Base-by-base conservation (phyloP, 2,888 invertebrate species). In the Lycaena phlaeas region DNA sequence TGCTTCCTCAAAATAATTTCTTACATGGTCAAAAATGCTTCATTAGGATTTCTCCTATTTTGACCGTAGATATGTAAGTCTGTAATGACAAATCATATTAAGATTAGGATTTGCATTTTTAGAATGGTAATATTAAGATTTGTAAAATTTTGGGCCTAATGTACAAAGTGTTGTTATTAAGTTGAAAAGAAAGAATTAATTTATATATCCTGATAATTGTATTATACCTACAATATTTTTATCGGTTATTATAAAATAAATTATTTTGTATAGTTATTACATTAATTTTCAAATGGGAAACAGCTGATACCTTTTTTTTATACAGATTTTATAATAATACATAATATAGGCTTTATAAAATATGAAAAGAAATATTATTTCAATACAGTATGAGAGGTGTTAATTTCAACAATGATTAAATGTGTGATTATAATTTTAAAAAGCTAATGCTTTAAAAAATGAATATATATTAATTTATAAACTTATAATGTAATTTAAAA, bases 141-240 rank as follows among this genome's bases (percentile, higher is more conserved):
- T 40, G 38, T 34, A 34, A 34, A 36, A 38, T 26, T 41, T 34
- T 49, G 42, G 36, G 38, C 42, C 41, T 39, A 46, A 44, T 46
- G 48, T 48, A 46, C 44, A 48, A 48, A 47, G 34, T 36, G 15
- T 43, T 27, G 10, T 31, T 18, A 10, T 17, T 30, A 17, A 38
- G 11, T 27, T 27, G 14, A 27, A 38, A 40, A n/a, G n/a, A 29
- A 17, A 39, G 26, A 18, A 12, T 38, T 15, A 28, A 38, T 38
- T 38, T 38, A 28, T 38, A 38, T 38, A 28, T 18, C 18, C 14
- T 38, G 28, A 11, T 38, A 38, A 27, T 22, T 38, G 12, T 18
- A 18, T 29, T 28, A 27, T 10, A n/a, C n/a, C n/a, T n/a, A 15
- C 11, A 38, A 38, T 28, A 9, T n/a, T 18, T 38, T 27, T 34